Evolutionary conservation across 2,113 vertebrate species (phyloP), one percentile per base, ranked within the genome.

Genomic region (Pseudopodoces humilis): DNA sequence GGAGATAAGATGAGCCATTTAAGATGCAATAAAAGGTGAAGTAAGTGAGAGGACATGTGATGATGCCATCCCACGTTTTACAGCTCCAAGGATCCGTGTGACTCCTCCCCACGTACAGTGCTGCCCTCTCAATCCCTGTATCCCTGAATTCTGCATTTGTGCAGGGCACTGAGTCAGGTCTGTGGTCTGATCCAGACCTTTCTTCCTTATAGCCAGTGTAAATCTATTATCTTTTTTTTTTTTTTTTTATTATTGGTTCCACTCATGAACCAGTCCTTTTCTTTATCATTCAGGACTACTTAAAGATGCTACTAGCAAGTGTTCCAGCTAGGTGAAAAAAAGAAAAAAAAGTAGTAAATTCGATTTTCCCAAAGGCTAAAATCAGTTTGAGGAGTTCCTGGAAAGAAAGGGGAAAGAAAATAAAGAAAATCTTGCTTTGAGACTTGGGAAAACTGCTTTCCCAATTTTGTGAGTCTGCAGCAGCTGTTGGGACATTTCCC

Each of bases 21-120:
- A 79, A 64, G 30, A 59, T 7, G 20, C 20, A 44, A 53, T 13
- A 44, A 56, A 59, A 83, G 6, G 7, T 56, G 12, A 7, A 75
- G 8, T 23, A 82, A 78, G 13, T 30, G 33, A 82, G 33, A 21
- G 5, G 18, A 49, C 44, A 71, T 15, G 15, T 67, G 19, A 59
- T 52, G 21, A 53, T 75, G 15, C 2, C 20, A 65, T 23, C 12
- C 24, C 11, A 43, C 12, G 2, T 35, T 68, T 63, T n/a, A 28
- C 8, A 24, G 10, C 24, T 43, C 23, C 14, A 52, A 33, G 13
- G 19, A 35, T n/a, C n/a, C 39, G 47, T 35, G 11, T 0, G 0
- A 41, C 8, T 62, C 10, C 22, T 78, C 31, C n/a, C 15, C 37
- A 31, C 2, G 4, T 27, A 15, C 53, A 92, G 4, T 11, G 14